Percentiles rank a stretch among this genome's conserved stretches.
These are phyloP conservation scores for Meteorus cinctellus DNA, from an alignment of 2,888 invertebrate species.

Conservation along the genomic window DNA sequence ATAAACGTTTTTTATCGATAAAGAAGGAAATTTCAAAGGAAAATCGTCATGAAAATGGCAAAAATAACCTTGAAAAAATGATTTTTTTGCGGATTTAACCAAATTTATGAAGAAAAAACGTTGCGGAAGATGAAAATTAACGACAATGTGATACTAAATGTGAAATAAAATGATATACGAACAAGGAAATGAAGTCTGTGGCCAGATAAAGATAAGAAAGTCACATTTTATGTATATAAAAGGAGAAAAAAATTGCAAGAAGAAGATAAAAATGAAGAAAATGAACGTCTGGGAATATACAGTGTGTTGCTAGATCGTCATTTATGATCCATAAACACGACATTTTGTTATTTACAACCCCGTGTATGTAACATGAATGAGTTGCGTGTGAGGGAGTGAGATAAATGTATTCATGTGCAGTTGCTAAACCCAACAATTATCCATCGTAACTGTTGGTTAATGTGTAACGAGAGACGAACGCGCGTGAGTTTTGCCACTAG, in stretches of 20 bases:
- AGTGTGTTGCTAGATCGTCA: conserved; percentile 56
- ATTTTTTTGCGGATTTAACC: too few species aligned
- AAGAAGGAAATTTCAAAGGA: too few species aligned
- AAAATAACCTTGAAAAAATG: too few species aligned
- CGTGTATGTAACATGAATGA: background rate
- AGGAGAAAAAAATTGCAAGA: background rate
- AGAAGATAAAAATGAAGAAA: background rate
- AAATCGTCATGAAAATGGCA: too few species aligned
- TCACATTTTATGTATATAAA: background rate
- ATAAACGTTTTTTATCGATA: background rate
- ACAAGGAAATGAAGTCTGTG: background rate
- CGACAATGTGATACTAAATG: background rate
- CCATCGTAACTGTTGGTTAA: conserved; percentile 64
- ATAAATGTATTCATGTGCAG: conserved; percentile 31
- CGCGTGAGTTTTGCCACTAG: conserved; percentile 46
- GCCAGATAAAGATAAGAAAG: background rate
- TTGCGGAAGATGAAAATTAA: background rate
- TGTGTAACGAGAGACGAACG: conserved; percentile 55
- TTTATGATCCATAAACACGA: conserved; percentile 70
- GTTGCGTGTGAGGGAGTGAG: conserved; percentile 8
- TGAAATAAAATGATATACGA: background rate
- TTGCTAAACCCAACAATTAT: conserved; percentile 63
- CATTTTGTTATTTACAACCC: conserved; percentile 65
- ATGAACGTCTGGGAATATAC: background rate
- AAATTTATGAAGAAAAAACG: too few species aligned